phyloP scores from a whole-genome alignment of 2,797 vertebrate genomes.

The Chaunax sp. region DNA sequence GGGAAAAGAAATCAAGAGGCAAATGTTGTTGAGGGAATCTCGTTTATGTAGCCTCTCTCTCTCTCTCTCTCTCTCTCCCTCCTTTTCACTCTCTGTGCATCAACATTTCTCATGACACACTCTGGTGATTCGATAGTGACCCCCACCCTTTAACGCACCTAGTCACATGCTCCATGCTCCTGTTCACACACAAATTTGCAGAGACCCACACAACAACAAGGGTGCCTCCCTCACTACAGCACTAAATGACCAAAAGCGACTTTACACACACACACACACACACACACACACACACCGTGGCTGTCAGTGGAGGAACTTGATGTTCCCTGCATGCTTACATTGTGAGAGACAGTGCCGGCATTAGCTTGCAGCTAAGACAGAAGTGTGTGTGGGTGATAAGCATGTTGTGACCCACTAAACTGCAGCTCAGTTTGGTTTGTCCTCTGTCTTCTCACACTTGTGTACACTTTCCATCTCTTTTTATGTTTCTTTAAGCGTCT shows the following conservation, averaged over 20 bases:
- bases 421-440: conserved; percentile 1
- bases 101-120: conserved; percentile 65
- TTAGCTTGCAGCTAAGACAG: conserved; percentile 24
- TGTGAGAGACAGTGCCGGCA: conserved; percentile 32
- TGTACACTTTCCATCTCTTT: conserved; percentile 2
- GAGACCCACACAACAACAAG: conserved; percentile 41
- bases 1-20: conserved; percentile 57
- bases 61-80: conserved; percentile 10
- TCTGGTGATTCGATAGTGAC: conserved; percentile 43
- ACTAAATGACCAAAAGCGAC: conserved; percentile 48
- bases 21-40: conserved; percentile 50
- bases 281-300: conserved; percentile 23
- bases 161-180: conserved; percentile 36
- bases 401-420: conserved; percentile 15
- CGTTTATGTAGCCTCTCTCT: conserved; percentile 17
- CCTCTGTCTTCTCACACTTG: not conserved
- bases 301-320: conserved; percentile 24
- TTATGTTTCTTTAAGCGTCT: conserved; percentile 31
- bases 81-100: conserved; percentile 38
- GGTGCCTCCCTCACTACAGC: conserved; percentile 31
- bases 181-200: conserved; percentile 58
- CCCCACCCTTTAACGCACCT: conserved; percentile 36
- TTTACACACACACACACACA: conserved; percentile 23
- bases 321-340: conserved; percentile 20
- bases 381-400: conserved; percentile 10